Percentiles rank a stretch among this genome's conserved stretches.
phyloP scores from a whole-genome alignment of 2,113 vertebrate species.

The Cairina moschata region DNA sequence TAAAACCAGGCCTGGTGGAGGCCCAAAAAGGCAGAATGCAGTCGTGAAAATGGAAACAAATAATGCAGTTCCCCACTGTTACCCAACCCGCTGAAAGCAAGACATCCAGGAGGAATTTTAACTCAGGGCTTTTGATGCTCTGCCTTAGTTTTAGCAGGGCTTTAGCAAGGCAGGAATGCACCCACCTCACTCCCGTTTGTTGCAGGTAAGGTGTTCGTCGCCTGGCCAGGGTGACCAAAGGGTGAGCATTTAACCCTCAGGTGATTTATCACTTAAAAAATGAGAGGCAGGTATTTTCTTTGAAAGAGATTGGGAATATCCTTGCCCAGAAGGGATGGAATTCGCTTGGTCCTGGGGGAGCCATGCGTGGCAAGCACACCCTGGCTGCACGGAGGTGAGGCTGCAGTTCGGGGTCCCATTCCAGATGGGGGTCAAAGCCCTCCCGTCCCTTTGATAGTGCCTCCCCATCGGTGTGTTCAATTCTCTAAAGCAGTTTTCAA shows the following conservation, averaged over 20 bases:
- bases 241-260: background rate
- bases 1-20: constrained; percentile 6
- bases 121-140: background rate
- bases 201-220: background rate
- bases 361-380: background rate
- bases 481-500: background rate
- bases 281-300: background rate
- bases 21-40: constrained; percentile 22
- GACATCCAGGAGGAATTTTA: background rate
- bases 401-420: background rate
- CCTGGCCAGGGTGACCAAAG: background rate
- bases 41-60: background rate
- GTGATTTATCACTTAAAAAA: background rate
- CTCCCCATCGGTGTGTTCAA: accelerated
- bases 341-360: background rate
- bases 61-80: background rate
- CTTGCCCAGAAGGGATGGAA: background rate
- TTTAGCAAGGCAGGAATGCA: background rate
- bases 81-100: background rate
- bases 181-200: background rate
- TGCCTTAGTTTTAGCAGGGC: background rate
- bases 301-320: background rate
- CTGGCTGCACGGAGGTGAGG: accelerated
- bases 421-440: background rate
- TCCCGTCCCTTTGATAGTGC: background rate